Percentiles rank a stretch among this genome's conserved stretches.
Evolutionary conservation across 2,113 vertebrate species (phyloP).

Genomic region (Antechinus flavipes): DNA sequence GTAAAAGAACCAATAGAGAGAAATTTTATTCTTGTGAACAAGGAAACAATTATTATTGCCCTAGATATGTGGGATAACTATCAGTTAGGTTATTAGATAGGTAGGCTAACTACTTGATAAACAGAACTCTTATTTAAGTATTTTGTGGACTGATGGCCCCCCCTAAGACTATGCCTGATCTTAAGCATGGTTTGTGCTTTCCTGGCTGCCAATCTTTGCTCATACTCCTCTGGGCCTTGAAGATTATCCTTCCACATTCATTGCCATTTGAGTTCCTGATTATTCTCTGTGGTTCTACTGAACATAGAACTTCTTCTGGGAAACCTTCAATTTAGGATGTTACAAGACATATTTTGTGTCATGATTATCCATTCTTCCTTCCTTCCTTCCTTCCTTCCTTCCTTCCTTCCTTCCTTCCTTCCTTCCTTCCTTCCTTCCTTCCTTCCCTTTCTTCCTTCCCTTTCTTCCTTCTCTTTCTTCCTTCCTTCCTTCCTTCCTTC

Average conservation of each 20-base stretch:
- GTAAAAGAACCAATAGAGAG: neutral
- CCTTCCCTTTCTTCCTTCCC: too few species aligned
- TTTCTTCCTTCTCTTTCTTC: too few species aligned
- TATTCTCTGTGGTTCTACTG: neutral
- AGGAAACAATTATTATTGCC: neutral
- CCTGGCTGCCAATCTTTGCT: neutral
- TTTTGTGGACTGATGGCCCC: neutral
- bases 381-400: too few species aligned
- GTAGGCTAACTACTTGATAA: too few species aligned
- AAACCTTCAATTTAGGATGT: neutral
- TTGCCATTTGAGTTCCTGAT: neutral
- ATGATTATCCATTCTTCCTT: neutral
- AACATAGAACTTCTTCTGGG: neutral
- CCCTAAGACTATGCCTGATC: neutral
- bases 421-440: too few species aligned
- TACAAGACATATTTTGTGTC: neutral
- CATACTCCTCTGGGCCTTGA: neutral
- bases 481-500: too few species aligned
- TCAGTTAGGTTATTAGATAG: neutral
- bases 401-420: too few species aligned
- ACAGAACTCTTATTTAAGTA: neutral
- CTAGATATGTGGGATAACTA: neutral
- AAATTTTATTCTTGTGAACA: neutral
- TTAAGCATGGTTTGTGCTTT: neutral
- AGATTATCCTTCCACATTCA: neutral